These are phyloP conservation scores for Ctenosaura bakeri DNA, from an alignment of 2,797 vertebrate genomes.

Conservation along the genomic window DNA sequence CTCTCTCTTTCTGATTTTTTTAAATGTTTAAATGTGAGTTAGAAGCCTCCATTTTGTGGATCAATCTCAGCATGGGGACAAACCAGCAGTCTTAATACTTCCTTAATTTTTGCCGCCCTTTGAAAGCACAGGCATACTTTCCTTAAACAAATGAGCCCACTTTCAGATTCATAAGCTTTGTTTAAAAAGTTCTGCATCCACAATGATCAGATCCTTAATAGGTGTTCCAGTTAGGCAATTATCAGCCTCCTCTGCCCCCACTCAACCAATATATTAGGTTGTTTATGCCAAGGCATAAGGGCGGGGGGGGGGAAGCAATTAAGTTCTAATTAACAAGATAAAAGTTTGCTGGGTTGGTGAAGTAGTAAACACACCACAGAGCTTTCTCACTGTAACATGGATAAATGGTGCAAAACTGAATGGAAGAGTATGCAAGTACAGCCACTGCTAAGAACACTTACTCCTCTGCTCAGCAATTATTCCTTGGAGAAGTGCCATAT, in stretches of 20 bases:
- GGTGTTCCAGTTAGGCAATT: conserved; percentile 13
- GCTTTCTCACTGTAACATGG: background rate
- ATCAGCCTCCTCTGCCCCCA: background rate
- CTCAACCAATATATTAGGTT: background rate
- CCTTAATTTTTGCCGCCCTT: background rate
- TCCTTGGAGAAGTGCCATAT: background rate
- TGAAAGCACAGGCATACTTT: background rate
- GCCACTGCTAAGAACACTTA: background rate
- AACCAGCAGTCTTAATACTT: conserved; percentile 16
- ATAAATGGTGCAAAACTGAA: background rate
- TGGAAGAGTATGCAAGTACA: background rate
- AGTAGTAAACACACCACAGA: background rate
- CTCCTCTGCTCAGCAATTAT: background rate
- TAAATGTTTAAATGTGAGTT: background rate
- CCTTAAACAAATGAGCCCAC: background rate
- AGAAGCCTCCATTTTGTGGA: conserved; percentile 17
- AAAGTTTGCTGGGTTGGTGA: conserved; percentile 8
- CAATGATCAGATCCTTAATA: background rate
- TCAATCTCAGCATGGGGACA: conserved; percentile 19
- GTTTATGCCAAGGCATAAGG: background rate
- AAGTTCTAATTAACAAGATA: conserved; percentile 4
- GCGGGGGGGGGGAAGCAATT: background rate
- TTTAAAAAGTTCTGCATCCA: background rate
- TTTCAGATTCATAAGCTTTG: conserved; percentile 12
- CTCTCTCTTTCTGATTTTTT: background rate